Evolutionary conservation across 1,140 invertebrate species (phyloP), one percentile per base, ranked within the genome.

Genomic region (Hycleus cichorii): DNA sequence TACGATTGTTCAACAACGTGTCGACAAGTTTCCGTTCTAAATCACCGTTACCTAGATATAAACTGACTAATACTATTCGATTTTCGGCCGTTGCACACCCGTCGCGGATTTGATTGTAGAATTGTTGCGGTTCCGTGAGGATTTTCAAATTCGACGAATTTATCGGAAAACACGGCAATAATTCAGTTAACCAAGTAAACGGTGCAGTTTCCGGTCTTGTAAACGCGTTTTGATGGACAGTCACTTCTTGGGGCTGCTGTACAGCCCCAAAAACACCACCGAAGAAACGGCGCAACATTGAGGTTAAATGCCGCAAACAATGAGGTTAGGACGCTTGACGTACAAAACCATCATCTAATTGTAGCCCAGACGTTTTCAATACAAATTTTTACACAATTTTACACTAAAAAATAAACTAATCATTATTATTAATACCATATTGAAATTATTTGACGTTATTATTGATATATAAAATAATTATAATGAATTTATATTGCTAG

Each of bases 41-140:
- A 27, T 80, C 69, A 1, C 95, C 95, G 57, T 86, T 96, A 44
- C 97, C 97, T 40, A 98, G 76, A 73, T 99, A 99, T 4, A 99
- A 75, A 47, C 95, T 97, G 2, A 94, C 89, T 47, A 98, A 74
- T 0, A 88, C 86, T 68, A 99, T 90, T 67, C 96, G 82, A 49
- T 78, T 76, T 60, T 84, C 83, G 2, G 94, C 90, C 59, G 72
- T 77, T 63, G 75, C 73, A 64, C 88, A 85, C 72, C 85, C 84
- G 40, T 86, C 75, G 67, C 93, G 69, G 10, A 95, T 67, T 2
- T 80, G 84, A 10, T 84, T 74, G 69, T 93, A 93, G 73, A 93
- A 94, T 52, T 81, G 78, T 40, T 76, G 73, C 3, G 91, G 91
- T 65, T 89, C 84, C 26, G 81, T 77, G 59, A 93, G 83, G 46